These are phyloP conservation scores for Drosophila hawaiiensis DNA, from an alignment of 2,888 invertebrate genomes.

Conservation along the genomic window DNA sequence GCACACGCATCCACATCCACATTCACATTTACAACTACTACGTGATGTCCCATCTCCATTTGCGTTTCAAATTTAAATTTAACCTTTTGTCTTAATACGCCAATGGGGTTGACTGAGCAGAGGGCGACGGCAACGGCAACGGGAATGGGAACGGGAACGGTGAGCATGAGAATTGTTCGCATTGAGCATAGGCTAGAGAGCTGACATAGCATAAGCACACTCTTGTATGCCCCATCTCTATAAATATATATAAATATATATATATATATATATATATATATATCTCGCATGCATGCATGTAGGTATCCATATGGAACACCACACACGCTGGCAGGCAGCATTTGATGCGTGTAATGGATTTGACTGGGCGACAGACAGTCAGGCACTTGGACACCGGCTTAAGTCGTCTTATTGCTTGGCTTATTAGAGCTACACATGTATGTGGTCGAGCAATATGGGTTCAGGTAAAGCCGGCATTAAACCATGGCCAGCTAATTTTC, in stretches of 20 bases:
- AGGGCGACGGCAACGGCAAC: conserved; percentile 2
- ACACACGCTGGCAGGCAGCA: conserved; percentile 33
- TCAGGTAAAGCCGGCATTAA: conserved; percentile 32
- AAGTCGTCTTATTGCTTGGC: conserved; percentile 58
- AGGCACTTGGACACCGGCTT: conserved; percentile 63
- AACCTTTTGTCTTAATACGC: conserved; percentile 82
- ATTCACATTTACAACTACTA: conserved; percentile 6
- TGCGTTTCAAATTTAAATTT: conserved; percentile 81
- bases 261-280: too few species aligned
- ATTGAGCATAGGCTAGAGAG: conserved; percentile 18
- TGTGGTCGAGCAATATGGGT: conserved; percentile 38
- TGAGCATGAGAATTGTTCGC: conserved; percentile 35
- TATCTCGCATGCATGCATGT: neutral
- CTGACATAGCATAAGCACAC: conserved; percentile 4
- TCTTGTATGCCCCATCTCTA: neutral
- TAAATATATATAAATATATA: neutral
- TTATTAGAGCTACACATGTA: conserved; percentile 64
- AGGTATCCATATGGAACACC: neutral
- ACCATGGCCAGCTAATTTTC: conserved; percentile 55
- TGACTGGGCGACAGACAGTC: conserved; percentile 13
- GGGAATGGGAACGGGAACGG: neutral
- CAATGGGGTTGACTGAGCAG: conserved; percentile 48
- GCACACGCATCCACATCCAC: conserved; percentile 33
- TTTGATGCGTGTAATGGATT: conserved; percentile 63
- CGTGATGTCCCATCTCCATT: conserved; percentile 42